Base-by-base conservation (phyloP, 2,797 vertebrate species). In the Sebastes vulpes region DNA sequence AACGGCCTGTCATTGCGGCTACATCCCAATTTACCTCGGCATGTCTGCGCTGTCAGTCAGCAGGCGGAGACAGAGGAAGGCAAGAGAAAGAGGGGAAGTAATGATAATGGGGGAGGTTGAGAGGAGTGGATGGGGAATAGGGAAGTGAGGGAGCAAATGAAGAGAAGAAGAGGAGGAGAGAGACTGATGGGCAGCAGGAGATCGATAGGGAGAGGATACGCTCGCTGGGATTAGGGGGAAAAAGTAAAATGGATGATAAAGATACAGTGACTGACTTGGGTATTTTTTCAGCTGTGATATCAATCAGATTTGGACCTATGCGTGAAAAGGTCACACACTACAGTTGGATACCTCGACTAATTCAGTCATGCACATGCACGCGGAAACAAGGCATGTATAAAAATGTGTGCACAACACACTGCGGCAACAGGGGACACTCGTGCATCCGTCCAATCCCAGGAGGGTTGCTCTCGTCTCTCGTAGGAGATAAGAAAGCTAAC, bases 1-100 rank as follows among this genome's bases (percentile, higher is more conserved):
- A 93, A 93, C 79, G 74, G 68, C 78, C 91, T 88, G 92, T 87
- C 92, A 88, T 66, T 29, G 83, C 60, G n/a, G 77, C 87, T 87
- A 91, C 90, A 91, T 92, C 89, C 87, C 92, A 91, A 90, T 95
- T 93, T 91, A 88, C 83, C 83, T 66, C 70, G 3, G 50, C 84
- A 64, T 68, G 83, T 90, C 89, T 63, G 81, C 61, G 4, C 86
- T 89, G 88, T 88, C 92, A 86, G 84, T 89, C 87, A 88, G 80
- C 25, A 1, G 78, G 68, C 23, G 9, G 25, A 79, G 76, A 76
- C 53, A n/a, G 81, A 81, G 61, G 32, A 20, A 46, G 46, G 1
- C 46, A 73, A 75, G 73, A 65, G 53, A 60, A 25, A 65, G 65
- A 70, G 64, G 25, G 72, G 61, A 68, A 65, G 71, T 80, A 80